Evolutionary conservation across 2,888 invertebrate genomes (phyloP).

Genomic region (Cancer borealis): DNA sequence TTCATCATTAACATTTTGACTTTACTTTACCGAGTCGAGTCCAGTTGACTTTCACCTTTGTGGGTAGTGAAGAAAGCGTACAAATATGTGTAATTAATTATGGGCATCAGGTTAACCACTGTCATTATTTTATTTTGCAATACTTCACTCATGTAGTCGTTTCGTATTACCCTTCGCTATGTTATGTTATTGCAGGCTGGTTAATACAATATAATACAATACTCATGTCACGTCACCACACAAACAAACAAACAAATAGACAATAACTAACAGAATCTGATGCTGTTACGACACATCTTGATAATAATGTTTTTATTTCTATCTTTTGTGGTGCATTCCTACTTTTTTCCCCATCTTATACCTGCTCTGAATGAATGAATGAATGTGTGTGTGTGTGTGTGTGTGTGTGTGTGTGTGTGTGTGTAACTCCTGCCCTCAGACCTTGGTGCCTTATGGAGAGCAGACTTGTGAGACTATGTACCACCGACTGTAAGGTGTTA

Average conservation of each 20-base stretch:
- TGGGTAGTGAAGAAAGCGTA: slow-evolving; percentile 40
- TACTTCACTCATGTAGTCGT: neutral
- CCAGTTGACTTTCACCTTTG: slow-evolving; percentile 18
- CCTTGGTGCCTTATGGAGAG: slow-evolving; percentile 17
- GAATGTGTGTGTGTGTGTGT: too few relatives aligned
- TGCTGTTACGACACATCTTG: neutral
- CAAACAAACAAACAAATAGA: neutral
- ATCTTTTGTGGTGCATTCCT: neutral
- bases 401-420: neutral
- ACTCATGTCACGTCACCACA: neutral
- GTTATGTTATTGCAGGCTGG: neutral
- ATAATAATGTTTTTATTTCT: neutral
- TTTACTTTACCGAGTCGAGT: neutral
- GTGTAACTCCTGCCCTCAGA: neutral
- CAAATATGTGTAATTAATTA: neutral
- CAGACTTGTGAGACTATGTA: neutral
- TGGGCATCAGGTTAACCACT: slow-evolving; percentile 13
- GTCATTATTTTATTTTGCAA: slow-evolving; percentile 23
- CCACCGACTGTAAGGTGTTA: neutral
- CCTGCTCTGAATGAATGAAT: neutral
- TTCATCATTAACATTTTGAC: neutral
- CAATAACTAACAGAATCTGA: slow-evolving; percentile 15
- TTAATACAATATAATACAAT: neutral
- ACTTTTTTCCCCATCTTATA: neutral
- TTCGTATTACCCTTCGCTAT: neutral